phyloP scores from a whole-genome alignment of 2,888 invertebrate genomes.

The Capitulum mitella region DNA sequence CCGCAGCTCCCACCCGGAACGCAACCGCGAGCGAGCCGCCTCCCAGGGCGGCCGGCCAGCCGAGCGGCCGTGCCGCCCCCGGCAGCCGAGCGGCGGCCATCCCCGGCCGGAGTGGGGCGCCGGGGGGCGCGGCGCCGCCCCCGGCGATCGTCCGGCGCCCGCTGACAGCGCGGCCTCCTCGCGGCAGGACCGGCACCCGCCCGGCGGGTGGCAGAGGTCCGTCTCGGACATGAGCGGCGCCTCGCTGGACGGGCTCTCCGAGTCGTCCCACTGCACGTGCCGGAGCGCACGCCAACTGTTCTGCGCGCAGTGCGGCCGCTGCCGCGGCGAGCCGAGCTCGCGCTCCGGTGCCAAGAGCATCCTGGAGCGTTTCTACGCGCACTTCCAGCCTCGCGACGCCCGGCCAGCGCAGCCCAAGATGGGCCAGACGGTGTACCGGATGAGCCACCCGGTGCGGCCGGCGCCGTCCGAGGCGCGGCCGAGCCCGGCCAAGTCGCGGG shows the following conservation, averaged over 20 bases:
- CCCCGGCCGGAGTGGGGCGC: not conserved
- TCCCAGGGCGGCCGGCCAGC: too few species aligned
- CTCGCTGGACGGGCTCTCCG: not conserved
- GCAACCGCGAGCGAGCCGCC: too few species aligned
- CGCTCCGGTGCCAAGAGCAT: not conserved
- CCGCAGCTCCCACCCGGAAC: too few species aligned
- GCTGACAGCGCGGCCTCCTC: not conserved
- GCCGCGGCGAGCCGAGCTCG: not conserved
- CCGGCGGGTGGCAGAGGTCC: not conserved
- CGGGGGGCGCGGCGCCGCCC: not conserved
- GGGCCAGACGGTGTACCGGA: not conserved
- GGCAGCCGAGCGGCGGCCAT: not conserved
- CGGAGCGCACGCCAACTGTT: not conserved
- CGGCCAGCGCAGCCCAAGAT: not conserved
- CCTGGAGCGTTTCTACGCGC: not conserved
- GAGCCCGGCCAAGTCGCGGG: not conserved
- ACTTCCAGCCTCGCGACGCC: not conserved
- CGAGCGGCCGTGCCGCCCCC: not conserved
- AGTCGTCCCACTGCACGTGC: not conserved
- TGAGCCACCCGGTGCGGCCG: not conserved
- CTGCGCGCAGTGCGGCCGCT: not conserved
- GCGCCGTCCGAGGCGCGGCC: not conserved
- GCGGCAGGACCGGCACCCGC: not conserved
- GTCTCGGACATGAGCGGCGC: not conserved
- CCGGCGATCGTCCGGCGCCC: not conserved